These are phyloP conservation scores for Heliconius ethilla DNA, from an alignment of 2,888 invertebrate genomes.

Conservation along the genomic window DNA sequence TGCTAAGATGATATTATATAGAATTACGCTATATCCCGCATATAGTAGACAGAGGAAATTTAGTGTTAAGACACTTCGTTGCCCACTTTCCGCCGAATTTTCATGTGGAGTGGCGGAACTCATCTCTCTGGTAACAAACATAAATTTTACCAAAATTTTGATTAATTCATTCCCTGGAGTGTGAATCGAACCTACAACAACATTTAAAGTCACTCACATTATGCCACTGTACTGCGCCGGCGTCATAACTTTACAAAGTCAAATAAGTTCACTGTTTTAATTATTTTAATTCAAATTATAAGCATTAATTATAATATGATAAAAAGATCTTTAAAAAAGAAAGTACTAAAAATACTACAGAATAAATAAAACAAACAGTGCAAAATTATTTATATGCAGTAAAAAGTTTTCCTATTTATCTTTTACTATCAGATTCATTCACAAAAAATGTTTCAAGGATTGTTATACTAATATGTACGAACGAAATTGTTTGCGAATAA, in stretches of 20 bases:
- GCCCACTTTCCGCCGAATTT: too few species aligned
- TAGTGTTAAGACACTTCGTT: not conserved
- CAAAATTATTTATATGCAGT: not conserved
- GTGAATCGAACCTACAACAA: too few species aligned
- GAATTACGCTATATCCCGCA: not conserved
- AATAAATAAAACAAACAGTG: not conserved
- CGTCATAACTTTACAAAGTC: too few species aligned
- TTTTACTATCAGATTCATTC: slow-evolving; percentile 14
- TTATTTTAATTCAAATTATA: too few species aligned
- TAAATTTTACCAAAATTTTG: not conserved
- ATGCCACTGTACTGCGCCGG: too few species aligned
- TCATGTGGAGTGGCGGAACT: not conserved
- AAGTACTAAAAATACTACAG: not conserved
- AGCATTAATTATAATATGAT: too few species aligned
- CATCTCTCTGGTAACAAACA: not conserved
- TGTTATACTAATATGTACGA: slow-evolving; percentile 18
- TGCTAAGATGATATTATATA: not conserved
- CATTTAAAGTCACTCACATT: too few species aligned
- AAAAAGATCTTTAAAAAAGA: too few species aligned
- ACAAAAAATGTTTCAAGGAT: slow-evolving; percentile 21
- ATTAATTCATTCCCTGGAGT: too few species aligned
- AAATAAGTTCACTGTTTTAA: too few species aligned
- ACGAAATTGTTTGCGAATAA: slow-evolving; percentile 17
- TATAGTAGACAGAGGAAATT: not conserved
- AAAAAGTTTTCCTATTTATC: not conserved